Conservation (phyloP, 2,797 vertebrate genomes). For the Acanthurus lineatus region DNA sequence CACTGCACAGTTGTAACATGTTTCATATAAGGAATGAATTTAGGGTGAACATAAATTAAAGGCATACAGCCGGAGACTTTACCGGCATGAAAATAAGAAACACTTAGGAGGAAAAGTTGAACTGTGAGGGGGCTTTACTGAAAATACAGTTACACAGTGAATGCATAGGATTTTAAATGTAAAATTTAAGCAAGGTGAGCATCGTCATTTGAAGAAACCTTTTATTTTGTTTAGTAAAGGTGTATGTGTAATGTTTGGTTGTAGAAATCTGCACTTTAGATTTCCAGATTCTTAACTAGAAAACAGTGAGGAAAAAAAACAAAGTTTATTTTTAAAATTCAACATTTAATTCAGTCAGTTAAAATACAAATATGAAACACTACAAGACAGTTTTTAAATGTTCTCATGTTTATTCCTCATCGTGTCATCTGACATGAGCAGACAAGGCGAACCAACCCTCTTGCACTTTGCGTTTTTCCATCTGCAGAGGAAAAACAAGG, state of each 20-base stretch:
- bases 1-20: no score
- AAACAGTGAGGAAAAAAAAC: slow-evolving; percentile 11
- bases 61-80: not conserved
- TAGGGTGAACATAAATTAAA: not conserved
- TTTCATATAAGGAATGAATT: not conserved
- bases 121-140: not conserved
- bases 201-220: not conserved
- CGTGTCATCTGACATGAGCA: slow-evolving; percentile 82
- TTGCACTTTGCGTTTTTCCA: slow-evolving; percentile 82
- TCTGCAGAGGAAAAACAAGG: slow-evolving; percentile 74
- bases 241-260: no score
- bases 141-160: not conserved
- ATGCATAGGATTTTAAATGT: not conserved
- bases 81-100: not conserved
- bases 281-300: not conserved
- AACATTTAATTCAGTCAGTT: slow-evolving; percentile 45
- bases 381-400: not conserved
- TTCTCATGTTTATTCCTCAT: slow-evolving; percentile 1
- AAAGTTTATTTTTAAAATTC: not conserved
- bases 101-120: not conserved
- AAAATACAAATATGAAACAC: slow-evolving; percentile 34
- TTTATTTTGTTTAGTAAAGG: no score
- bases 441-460: slow-evolving; percentile 93
- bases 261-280: not conserved
- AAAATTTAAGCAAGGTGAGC: not conserved